These are phyloP conservation scores for Helogale parvula DNA, from an alignment of 2,113 vertebrate species.

Conservation along the genomic window DNA sequence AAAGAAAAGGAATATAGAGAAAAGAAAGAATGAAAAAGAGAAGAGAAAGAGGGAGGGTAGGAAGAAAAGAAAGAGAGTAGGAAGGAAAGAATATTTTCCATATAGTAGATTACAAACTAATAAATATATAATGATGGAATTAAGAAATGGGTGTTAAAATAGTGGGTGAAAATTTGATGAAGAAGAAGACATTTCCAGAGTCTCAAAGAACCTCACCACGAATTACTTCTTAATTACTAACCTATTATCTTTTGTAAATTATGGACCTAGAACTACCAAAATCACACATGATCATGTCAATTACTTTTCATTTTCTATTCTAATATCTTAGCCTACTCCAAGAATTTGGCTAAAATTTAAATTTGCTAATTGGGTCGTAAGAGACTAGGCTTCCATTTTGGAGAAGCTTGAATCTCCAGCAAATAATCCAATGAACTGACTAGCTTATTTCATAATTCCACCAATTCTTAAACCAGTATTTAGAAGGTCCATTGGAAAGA, in stretches of 20 bases:
- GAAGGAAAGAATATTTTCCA: neutral
- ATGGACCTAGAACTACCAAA: neutral
- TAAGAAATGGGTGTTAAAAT: neutral
- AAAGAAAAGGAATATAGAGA: no score
- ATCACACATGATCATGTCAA: neutral
- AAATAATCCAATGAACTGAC: slow-evolving; percentile 25
- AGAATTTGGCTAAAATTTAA: neutral
- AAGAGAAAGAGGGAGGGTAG: no score
- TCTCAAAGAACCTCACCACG: neutral
- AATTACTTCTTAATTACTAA: neutral
- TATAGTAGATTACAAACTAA: neutral
- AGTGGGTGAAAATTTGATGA: neutral
- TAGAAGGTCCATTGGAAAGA: neutral
- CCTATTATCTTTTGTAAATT: neutral
- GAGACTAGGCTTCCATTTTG: neutral
- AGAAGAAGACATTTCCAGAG: neutral
- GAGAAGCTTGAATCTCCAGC: neutral
- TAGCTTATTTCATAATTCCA: neutral
- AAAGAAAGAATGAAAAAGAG: neutral
- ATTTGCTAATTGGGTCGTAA: neutral
- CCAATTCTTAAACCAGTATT: neutral
- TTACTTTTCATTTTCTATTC: neutral
- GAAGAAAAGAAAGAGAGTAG: neutral
- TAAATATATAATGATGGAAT: neutral
- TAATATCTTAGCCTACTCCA: neutral